phyloP scores from a whole-genome alignment of 2,888 invertebrate genomes.

The Eupithecia tripunctaria region DNA sequence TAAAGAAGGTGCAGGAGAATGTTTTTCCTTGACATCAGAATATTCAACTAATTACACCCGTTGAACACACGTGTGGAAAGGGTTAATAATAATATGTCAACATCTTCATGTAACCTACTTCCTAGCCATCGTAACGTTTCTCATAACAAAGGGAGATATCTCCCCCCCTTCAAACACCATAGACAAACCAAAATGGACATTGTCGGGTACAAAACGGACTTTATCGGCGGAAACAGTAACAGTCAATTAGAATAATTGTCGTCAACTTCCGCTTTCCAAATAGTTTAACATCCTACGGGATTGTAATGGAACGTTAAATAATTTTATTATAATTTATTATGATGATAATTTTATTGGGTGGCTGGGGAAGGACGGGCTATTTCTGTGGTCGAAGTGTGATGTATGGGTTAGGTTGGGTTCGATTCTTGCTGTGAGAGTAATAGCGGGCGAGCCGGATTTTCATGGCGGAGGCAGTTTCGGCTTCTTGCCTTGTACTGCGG shows the following conservation, averaged over 20 bases:
- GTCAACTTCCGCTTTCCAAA: constrained; percentile 55
- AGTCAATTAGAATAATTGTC: constrained; percentile 61
- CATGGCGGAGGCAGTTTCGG: no score
- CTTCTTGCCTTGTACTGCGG: no score
- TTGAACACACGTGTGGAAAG: no score
- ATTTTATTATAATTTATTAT: constrained; percentile 40
- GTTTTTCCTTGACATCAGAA: neutral
- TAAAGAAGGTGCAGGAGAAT: neutral
- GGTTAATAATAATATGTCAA: neutral
- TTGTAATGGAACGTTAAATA: constrained; percentile 40
- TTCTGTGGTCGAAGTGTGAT: neutral
- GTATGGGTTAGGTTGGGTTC: neutral
- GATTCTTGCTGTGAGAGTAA: neutral
- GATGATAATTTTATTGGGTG: constrained; percentile 28
- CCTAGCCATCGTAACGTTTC: neutral
- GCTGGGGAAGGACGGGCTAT: constrained; percentile 11
- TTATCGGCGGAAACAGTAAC: constrained; percentile 56
- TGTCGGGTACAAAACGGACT: constrained; percentile 36
- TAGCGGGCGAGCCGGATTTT: no score
- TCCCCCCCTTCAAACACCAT: constrained; percentile 11
- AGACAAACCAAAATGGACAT: constrained; percentile 25
- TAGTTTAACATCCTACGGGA: constrained; percentile 45
- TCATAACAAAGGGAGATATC: neutral
- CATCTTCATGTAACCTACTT: neutral
- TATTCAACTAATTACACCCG: neutral